phyloP scores from a whole-genome alignment of 2,113 vertebrate species.

The Seriola aureovittata region DNA sequence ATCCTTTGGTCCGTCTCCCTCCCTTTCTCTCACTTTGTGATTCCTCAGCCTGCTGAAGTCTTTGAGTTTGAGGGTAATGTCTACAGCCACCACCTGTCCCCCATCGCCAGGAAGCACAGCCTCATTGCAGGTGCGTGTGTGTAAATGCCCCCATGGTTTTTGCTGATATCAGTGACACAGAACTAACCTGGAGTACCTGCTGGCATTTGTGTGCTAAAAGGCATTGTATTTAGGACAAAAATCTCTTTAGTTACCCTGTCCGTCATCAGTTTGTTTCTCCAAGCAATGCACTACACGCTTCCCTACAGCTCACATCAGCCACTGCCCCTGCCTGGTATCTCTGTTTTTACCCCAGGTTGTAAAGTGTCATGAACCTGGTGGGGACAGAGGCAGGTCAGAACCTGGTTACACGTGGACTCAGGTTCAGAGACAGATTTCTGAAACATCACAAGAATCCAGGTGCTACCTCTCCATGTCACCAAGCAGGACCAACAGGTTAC shows the following conservation, averaged over 20 bases:
- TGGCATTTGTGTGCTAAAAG: not conserved
- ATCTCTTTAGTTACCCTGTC: not conserved
- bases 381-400: not conserved
- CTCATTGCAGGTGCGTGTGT: slow-evolving; percentile 92
- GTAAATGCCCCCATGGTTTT: not conserved
- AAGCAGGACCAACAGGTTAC: slow-evolving; percentile 74
- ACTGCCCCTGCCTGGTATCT: not conserved
- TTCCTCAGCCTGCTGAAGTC: slow-evolving; percentile 89
- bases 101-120: slow-evolving; percentile 93
- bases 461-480: not conserved
- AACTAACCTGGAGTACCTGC: not conserved
- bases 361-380: not conserved
- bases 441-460: slow-evolving; percentile 44
- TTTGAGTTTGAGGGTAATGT: slow-evolving; percentile 95
- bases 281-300: not conserved
- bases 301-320: not conserved
- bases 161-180: not conserved
- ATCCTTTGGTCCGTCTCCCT: not conserved
- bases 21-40: not conserved
- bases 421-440: slow-evolving; percentile 21
- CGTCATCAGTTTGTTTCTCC: slow-evolving; percentile 4
- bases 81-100: slow-evolving; percentile 97
- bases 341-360: not conserved
- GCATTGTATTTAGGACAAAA: slow-evolving; percentile 3
- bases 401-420: not conserved